Percentiles rank a stretch among this genome's conserved stretches.
These are phyloP conservation scores for Caenorhabditis sinica DNA, from an alignment of 2,888 invertebrate genomes.

Conservation along the genomic window DNA sequence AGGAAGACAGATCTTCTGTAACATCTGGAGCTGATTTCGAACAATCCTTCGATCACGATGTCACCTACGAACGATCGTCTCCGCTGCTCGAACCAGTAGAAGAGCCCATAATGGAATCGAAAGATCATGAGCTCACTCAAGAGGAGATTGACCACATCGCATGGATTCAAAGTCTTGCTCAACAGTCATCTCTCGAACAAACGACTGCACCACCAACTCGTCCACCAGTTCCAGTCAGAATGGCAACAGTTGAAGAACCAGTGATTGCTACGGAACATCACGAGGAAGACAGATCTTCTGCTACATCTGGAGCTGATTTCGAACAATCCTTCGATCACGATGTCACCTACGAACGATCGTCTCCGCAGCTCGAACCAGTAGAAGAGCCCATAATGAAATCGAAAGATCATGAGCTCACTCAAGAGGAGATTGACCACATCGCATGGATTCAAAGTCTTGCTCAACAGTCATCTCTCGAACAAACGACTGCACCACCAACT, in stretches of 20 bases:
- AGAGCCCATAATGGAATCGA: constrained; percentile 4
- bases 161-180: constrained; percentile 49
- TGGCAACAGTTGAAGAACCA: constrained; percentile 31
- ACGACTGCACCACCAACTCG: constrained; percentile 7
- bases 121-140: constrained; percentile 42
- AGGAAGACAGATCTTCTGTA: constrained; percentile 27
- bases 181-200: constrained; percentile 60
- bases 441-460: constrained; percentile 49
- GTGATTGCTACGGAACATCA: not conserved
- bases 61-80: constrained; percentile 17
- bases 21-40: constrained; percentile 52
- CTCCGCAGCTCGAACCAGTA: constrained; percentile 5
- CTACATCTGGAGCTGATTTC: constrained; percentile 66
- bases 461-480: constrained; percentile 42
- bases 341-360: constrained; percentile 1
- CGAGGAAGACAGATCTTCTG: constrained; percentile 51
- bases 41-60: constrained; percentile 43
- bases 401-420: constrained; percentile 44
- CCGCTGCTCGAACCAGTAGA: constrained; percentile 34
- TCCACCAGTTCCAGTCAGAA: constrained; percentile 34
- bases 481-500: constrained; percentile 1
- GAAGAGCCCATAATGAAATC: constrained; percentile 4
- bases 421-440: constrained; percentile 58
- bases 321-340: constrained; percentile 49
- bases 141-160: constrained; percentile 65